Evolutionary conservation across 64 coral and sea anemone species (phyloP).

Genomic region (Hydrozoanthus tunicans): DNA sequence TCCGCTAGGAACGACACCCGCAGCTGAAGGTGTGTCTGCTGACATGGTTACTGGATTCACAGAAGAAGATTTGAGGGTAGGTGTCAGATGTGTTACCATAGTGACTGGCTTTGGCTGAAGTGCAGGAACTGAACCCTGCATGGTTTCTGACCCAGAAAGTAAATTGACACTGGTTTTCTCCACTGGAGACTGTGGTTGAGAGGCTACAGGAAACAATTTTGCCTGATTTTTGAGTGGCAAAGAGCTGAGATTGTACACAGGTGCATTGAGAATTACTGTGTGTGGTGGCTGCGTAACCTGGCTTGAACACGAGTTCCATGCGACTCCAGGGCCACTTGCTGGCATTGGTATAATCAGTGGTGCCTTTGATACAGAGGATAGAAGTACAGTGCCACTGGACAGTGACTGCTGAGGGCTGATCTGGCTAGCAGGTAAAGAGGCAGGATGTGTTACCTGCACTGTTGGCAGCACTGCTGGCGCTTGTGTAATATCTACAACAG

Average conservation of each 20-base stretch:
- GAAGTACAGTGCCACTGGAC: background rate
- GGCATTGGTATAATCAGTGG: slow-evolving; percentile 33
- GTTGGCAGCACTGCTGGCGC: background rate
- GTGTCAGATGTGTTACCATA: slow-evolving; percentile 44
- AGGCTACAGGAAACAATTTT: background rate
- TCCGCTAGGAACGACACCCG: background rate
- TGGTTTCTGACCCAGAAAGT: background rate
- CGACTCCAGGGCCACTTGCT: background rate
- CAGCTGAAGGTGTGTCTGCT: slow-evolving; percentile 25
- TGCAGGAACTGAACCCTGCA: background rate
- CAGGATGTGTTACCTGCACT: background rate
- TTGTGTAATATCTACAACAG: background rate
- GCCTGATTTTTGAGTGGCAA: background rate
- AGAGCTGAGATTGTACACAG: slow-evolving; percentile 25
- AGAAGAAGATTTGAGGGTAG: slow-evolving; percentile 11
- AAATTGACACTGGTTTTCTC: background rate
- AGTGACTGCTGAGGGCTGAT: background rate
- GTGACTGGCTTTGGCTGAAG: slow-evolving; percentile 30
- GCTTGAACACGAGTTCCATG: slow-evolving; percentile 17
- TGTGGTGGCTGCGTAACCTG: background rate
- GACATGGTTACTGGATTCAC: slow-evolving; percentile 27
- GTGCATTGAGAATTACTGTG: slow-evolving; percentile 34
- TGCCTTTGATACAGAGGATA: slow-evolving; percentile 20
- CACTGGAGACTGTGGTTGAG: background rate
- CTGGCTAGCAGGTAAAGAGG: background rate